A percentile compares a stretch with the other conserved stretches of the same genome.
Evolutionary conservation across 2,113 vertebrate species (phyloP).

Genomic region (Rafetus swinhoei): DNA sequence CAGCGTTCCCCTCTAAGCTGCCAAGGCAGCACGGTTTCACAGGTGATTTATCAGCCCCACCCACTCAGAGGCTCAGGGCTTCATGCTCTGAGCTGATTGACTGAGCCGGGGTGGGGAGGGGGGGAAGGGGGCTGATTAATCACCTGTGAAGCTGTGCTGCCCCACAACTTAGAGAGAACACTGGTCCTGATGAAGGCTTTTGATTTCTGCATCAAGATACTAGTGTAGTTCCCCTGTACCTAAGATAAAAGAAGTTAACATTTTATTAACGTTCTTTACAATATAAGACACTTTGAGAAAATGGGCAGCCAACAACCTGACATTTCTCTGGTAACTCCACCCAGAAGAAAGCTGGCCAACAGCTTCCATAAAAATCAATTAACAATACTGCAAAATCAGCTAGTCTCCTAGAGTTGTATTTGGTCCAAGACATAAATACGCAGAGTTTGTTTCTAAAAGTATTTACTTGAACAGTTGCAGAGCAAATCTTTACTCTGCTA

Average conservation of each 20-base stretch:
- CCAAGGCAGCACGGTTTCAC: no score
- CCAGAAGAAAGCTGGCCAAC: neutral
- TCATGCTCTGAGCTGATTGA: no score
- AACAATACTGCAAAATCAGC: rapidly evolving
- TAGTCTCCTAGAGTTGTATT: neutral
- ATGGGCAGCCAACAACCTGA: neutral
- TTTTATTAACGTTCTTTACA: neutral
- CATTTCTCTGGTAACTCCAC: neutral
- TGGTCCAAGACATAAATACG: neutral
- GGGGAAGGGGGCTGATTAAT: no score
- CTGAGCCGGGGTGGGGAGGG: no score
- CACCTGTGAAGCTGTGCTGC: no score
- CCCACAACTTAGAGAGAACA: no score
- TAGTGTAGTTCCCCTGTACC: neutral
- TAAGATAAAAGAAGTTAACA: neutral
- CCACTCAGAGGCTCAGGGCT: no score
- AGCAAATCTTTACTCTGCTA: rapidly evolving
- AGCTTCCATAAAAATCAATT: neutral
- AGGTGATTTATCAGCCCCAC: no score
- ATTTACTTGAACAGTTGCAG: neutral
- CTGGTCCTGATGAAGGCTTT: neutral
- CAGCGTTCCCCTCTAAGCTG: no score
- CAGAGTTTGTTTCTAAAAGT: neutral
- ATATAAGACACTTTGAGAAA: neutral
- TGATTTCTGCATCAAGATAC: neutral